phyloP scores from a whole-genome alignment of 2,113 vertebrate species.

The Callipepla squamata region DNA sequence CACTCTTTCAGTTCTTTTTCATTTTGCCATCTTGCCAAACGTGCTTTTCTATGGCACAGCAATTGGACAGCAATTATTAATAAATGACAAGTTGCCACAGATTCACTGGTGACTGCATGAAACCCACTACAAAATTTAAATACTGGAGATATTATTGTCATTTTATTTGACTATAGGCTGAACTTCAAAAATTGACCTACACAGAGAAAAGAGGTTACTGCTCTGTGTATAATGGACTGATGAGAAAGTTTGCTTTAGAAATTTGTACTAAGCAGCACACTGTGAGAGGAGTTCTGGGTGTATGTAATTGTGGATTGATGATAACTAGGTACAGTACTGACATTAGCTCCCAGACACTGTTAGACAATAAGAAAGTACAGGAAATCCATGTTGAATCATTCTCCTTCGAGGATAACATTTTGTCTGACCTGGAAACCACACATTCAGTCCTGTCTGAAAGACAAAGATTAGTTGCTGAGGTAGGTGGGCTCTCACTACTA shows the following conservation, averaged over 20 bases:
- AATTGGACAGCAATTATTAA: background rate
- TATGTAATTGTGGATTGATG: slow-evolving; percentile 28
- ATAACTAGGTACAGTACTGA: background rate
- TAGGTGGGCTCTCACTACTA: slow-evolving; percentile 14
- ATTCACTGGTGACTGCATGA: background rate
- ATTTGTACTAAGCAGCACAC: background rate
- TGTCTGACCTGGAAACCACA: slow-evolving; percentile 44
- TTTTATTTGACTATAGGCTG: slow-evolving; percentile 17
- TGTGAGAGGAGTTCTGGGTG: background rate
- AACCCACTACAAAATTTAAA: background rate
- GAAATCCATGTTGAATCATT: background rate
- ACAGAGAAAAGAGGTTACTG: rapidly evolving
- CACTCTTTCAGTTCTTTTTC: background rate
- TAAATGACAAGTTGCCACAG: background rate
- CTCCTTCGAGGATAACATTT: background rate
- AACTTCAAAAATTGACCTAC: background rate
- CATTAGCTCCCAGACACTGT: slow-evolving; percentile 4
- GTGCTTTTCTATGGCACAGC: background rate
- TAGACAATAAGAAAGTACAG: slow-evolving; percentile 1
- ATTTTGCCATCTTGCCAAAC: background rate
- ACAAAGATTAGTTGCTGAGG: background rate
- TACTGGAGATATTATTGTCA: background rate
- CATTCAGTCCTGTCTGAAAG: background rate
- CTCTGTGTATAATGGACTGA: rapidly evolving
- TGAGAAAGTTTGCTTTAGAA: background rate